Base-by-base conservation (phyloP, 2,888 invertebrate genomes). In the Mylabris sibirica region DNA sequence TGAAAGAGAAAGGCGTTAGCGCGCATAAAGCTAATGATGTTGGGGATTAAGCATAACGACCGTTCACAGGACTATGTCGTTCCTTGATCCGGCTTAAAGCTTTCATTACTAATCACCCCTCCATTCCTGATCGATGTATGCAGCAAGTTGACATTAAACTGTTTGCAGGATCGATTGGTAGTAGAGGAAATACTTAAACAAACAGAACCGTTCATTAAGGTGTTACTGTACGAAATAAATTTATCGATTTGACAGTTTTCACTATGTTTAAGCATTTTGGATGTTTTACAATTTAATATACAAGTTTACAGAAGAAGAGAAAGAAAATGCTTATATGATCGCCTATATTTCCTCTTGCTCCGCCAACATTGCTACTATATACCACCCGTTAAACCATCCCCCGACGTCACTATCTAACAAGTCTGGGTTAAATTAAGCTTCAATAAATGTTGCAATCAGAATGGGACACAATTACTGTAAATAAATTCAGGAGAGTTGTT, bases 401-500 rank as follows among this genome's bases (percentile, higher is more conserved):
- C 60, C 38, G 30, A 30, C 41, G 9, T 20, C 49, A 20, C 53
- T 53, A 3, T 53, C 63, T 70, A 70, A 70, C 70, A 70, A 74
- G 75, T 76, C 66, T 64, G 67, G 73, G 75, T 76, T 76, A 76
- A 77, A 76, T 75, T 76, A 79, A 76, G 77, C 76, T 70, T 73
- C 74, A 76, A 76, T 77, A 75, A 78, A 77, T 74, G 75, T 75
- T 75, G 77, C 77, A 79, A 79, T 79, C 79, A 79, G 73, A 78
- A 77, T 74, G 76, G 72, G 74, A 74, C 76, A 77, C 77, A 79
- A 78, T 79, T 79, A 78, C 77, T 74, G 77, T 77, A 78, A 79
- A 78, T 79, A 79, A 77, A 79, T 79, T 79, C 75, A 67, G 72
- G 76, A 73, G 70, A 78, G 78, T 78, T 78, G 79, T 77, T 78